Evolutionary conservation across 1,140 invertebrate genomes (phyloP), one percentile per base, ranked within the genome.

Genomic region (Drosophila setifemur): DNA sequence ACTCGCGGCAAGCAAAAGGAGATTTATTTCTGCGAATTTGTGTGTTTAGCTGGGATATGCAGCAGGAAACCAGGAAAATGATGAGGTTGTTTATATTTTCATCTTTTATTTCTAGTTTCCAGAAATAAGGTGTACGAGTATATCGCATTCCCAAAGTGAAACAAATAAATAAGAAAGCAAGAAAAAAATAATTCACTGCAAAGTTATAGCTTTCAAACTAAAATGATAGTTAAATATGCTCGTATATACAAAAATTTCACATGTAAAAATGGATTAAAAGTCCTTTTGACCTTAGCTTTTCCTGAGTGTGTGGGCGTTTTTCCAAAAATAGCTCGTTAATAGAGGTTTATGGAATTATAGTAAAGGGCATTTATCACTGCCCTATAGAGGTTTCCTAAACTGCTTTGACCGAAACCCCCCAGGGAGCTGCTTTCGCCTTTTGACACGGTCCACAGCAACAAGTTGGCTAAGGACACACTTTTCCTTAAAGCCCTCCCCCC

Each of bases 371-470:
- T 63, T 42, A 39, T 58, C 16, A 33, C 14, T 26, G 33, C 54
- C 19, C 23, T 52, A 33, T 45, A 55, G 63, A 29, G 66, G 64
- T 45, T 69, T 57, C 50, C 43, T 25, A 54, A 44, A 55, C 21
- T 54, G 26, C n/a, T 45, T 21, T 40, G 21, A 35, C 42, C 29
- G 42, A 69, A 55, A 35, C 49, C 49, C 21, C 21, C 16, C n/a
- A 68, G 42, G 40, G 40, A 55, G 28, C 60, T 28, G 60, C 53
- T 14, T 55, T 18, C 9, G 28, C 19, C 23, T 18, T 53, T 61
- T 71, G 29, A 1, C 18, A 37, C 44, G 31, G 54, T 52, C 39
- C 37, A 28, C 28, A 48, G 70, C 70, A 73, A 73, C 70, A 73
- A 73, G 70, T 73, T 66, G 52, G 37, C 52, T 44, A 45, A 54